Evolutionary conservation across 2,888 invertebrate species (phyloP).

Genomic region (Thymelicus acteon): DNA sequence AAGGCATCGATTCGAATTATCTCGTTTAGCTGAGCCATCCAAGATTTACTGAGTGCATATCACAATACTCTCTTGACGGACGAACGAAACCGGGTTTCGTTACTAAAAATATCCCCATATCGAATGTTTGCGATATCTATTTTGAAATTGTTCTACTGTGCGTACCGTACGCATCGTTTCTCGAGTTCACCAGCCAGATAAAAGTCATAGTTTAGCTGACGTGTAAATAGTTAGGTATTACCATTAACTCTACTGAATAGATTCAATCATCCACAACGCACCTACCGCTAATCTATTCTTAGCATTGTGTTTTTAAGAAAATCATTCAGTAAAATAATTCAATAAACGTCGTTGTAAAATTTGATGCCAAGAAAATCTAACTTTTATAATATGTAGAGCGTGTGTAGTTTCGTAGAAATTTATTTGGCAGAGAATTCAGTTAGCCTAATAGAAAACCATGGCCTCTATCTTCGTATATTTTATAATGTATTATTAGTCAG

Average conservation of each 20-base stretch:
- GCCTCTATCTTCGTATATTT: conserved; percentile 30
- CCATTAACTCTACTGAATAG: conserved; percentile 15
- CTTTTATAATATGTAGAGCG: conserved; percentile 11
- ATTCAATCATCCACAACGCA: neutral
- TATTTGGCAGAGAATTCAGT: conserved; percentile 39
- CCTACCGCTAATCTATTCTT: neutral
- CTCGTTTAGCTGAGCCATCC: conserved; percentile 70
- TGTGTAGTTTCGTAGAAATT: conserved; percentile 39
- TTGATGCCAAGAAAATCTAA: conserved; percentile 50
- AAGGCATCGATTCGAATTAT: conserved; percentile 41
- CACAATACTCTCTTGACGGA: conserved; percentile 72
- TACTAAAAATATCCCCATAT: conserved; percentile 82
- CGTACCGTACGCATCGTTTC: conserved; percentile 49
- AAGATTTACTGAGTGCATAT: conserved; percentile 71
- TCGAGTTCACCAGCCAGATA: conserved; percentile 38
- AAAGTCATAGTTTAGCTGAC: conserved; percentile 26
- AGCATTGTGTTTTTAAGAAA: conserved; percentile 13
- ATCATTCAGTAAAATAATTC: conserved; percentile 42
- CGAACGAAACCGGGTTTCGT: conserved; percentile 79
- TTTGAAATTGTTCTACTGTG: conserved; percentile 70
- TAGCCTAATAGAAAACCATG: conserved; percentile 24
- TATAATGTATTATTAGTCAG: conserved; percentile 42
- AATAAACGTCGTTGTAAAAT: conserved; percentile 45
- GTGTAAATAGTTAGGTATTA: conserved; percentile 12
- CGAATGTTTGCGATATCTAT: conserved; percentile 83